Base-by-base conservation (phyloP, 2,888 invertebrate species). In the Aproaerema taeniolella region DNA sequence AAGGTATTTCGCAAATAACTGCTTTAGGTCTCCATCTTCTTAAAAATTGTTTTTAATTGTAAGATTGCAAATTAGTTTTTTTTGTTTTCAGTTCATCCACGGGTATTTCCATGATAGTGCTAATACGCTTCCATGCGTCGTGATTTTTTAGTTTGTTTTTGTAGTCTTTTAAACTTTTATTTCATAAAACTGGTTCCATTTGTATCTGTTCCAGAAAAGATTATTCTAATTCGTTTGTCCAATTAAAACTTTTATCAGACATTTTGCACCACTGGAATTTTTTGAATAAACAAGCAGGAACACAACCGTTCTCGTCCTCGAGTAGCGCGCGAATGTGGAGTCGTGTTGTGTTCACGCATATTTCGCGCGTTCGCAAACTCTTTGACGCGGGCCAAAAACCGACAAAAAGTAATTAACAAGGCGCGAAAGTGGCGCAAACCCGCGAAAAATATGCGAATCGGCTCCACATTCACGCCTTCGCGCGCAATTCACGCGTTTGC, bases 391-490 rank as follows among this genome's bases (percentile, higher is more conserved):
- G 20, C 20, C 20, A 20, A 20, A 20, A 20, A 20, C 20, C 20
- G 20, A 20, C 20, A 20, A 20, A 20, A 20, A 20, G 20, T 20
- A 33, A 42, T 10, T 41, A 41, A 31, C 25, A 24, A 16, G 26
- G 9, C 6, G 6, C 6, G 13, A 30, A 30, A 9, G 9, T 6
- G 6, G 12, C 17, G 20, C 2, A 36, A 13, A 3, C 20, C 7
- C 20, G 16, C 26, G 11, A 20, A 15, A 13, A 15, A 3, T 31
- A 2, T 13, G 9, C 5, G 8, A 20, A 20, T 20, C 20, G 20
- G 5, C 8, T 20, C 20, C 20, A 20, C 20, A 20, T 20, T 20
- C 20, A 20, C 20, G n/a, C n/a, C n/a, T n/a, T n/a, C n/a, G n/a
- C n/a, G n/a, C n/a, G n/a, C n/a, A n/a, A n/a, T n/a, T n/a, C n/a